A percentile compares a stretch with the other conserved stretches of the same genome.
These are phyloP conservation scores for Pangasius djambal DNA, from an alignment of 2,797 vertebrate species.

Conservation along the genomic window DNA sequence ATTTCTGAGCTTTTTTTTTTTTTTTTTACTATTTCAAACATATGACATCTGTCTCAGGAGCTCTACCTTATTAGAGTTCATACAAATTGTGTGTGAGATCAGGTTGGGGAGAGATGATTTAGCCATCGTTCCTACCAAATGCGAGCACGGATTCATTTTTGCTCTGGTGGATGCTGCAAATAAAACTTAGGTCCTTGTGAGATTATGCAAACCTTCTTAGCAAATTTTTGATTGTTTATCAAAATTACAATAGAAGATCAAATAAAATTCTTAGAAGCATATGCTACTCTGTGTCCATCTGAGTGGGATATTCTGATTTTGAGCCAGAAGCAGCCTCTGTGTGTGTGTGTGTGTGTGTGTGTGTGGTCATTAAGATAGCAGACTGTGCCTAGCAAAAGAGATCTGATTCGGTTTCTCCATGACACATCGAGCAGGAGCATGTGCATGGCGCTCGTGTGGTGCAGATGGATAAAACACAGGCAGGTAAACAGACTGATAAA, in stretches of 20 bases:
- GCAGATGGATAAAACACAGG: constrained; percentile 35
- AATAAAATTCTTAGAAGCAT: background rate
- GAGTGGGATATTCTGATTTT: background rate
- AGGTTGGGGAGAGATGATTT: background rate
- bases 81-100: background rate
- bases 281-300: background rate
- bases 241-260: background rate
- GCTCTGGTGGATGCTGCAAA: background rate
- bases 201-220: background rate
- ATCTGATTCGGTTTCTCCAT: constrained; percentile 25
- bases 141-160: background rate
- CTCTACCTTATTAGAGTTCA: background rate
- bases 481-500: constrained; percentile 41
- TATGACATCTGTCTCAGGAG: background rate
- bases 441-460: background rate
- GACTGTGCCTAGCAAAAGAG: background rate
- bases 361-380: constrained; percentile 31
- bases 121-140: background rate
- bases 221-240: background rate
- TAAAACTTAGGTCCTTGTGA: background rate
- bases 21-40: background rate
- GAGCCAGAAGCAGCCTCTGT: background rate
- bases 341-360: background rate
- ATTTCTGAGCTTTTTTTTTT: background rate
- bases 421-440: constrained; percentile 12